phyloP scores from a whole-genome alignment of 37 sponge, comb jelly and placozoan species.

The Ianthella basta region DNA sequence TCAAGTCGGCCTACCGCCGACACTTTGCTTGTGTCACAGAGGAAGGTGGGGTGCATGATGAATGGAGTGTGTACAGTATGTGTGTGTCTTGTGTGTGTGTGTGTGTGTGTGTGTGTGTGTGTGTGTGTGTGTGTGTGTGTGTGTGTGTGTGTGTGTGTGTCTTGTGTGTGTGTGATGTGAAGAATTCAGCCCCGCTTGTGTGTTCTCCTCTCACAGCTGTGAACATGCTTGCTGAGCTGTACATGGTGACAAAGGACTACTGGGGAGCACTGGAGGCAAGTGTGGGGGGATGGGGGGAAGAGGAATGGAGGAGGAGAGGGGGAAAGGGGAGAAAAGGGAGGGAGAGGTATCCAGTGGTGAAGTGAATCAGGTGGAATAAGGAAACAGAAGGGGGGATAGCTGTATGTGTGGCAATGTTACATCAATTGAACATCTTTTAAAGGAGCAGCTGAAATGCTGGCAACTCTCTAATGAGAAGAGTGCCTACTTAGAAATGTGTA shows the following conservation, averaged over 20 bases:
- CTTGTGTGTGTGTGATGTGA: slow-evolving; percentile 1
- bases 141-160: slow-evolving; percentile 26
- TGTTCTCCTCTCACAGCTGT: slow-evolving; percentile 28
- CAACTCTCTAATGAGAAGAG: too few species aligned
- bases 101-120: background rate
- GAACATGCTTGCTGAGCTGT: slow-evolving; percentile 83
- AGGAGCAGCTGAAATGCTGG: too few species aligned
- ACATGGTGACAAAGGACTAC: slow-evolving; percentile 60
- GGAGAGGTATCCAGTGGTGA: too few species aligned
- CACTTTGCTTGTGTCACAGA: slow-evolving; percentile 33
- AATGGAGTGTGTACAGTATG: too few species aligned
- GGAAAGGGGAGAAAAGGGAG: too few species aligned
- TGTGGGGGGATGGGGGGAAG: too few species aligned
- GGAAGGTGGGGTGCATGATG: slow-evolving; percentile 42
- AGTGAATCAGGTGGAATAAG: too few species aligned
- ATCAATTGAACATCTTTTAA: too few species aligned
- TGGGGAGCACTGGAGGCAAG: slow-evolving; percentile 51
- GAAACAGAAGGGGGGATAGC: too few species aligned
- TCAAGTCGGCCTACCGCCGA: slow-evolving; percentile 39
- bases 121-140: slow-evolving; percentile 21
- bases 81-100: too few species aligned
- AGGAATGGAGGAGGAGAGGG: background rate
- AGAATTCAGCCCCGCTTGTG: background rate
- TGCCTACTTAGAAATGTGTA: too few species aligned
- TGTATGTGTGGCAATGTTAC: too few species aligned